phyloP scores from a whole-genome alignment of 2,888 invertebrate species.

The Steinernema scapterisci region DNA sequence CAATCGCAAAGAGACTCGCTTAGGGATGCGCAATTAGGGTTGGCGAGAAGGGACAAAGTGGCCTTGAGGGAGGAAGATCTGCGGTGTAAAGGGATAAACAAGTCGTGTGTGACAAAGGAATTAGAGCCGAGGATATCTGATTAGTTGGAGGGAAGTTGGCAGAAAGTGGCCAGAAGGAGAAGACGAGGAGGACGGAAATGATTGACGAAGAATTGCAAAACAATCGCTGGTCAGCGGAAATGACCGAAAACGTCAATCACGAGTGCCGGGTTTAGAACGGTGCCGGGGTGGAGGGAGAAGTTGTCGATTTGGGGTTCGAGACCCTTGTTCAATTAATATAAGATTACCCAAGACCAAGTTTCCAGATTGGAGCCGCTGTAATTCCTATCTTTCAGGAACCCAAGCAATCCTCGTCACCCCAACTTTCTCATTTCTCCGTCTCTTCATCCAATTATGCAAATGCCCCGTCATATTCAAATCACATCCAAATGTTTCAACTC shows the following conservation, averaged over 20 bases:
- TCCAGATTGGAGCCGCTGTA: no score
- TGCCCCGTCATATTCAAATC: no score
- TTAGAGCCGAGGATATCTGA: conserved; percentile 35
- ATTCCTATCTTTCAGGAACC: no score
- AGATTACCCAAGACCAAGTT: no score
- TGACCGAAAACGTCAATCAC: conserved; percentile 20
- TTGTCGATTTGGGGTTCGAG: no score
- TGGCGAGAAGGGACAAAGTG: neutral
- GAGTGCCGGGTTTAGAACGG: neutral
- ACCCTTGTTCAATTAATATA: no score
- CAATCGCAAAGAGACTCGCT: neutral
- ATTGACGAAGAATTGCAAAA: conserved; percentile 29
- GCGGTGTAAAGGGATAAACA: conserved; percentile 16
- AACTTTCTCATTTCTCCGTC: no score
- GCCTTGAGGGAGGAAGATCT: conserved; percentile 4
- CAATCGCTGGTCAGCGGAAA: conserved; percentile 4
- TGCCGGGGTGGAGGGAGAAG: neutral
- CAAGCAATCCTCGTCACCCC: no score
- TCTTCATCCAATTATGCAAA: no score
- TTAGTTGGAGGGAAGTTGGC: conserved; percentile 35
- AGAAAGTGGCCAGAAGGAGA: conserved; percentile 5
- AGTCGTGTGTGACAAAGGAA: conserved; percentile 23
- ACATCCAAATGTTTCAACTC: no score
- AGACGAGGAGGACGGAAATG: conserved; percentile 36
- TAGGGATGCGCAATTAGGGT: neutral